Evolutionary conservation across 23 tunicate genomes (phyloP).

Genomic region (Halocynthia aurantium): DNA sequence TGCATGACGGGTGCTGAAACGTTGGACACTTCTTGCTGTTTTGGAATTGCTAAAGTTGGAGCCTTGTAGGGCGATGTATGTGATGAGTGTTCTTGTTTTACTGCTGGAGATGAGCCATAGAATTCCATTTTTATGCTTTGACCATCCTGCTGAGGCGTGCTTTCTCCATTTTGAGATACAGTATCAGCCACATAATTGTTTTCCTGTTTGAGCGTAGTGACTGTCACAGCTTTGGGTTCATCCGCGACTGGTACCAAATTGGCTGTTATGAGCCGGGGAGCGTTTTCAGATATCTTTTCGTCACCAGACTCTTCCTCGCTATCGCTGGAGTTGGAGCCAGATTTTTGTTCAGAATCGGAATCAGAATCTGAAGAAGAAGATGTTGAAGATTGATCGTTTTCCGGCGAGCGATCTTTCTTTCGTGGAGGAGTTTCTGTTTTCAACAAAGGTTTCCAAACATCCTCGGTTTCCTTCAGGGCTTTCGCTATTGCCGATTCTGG

Average conservation of each 20-base stretch:
- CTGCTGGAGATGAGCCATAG: neutral
- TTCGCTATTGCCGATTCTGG: slow-evolving; percentile 80
- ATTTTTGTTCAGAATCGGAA: slow-evolving; percentile 51
- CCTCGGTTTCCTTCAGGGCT: slow-evolving; percentile 62
- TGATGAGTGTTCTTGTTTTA: slow-evolving; percentile 1
- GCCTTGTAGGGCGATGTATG: neutral
- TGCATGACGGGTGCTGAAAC: slow-evolving; percentile 25
- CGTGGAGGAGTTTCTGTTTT: slow-evolving; percentile 92
- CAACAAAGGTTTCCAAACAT: slow-evolving; percentile 84
- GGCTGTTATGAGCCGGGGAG: slow-evolving; percentile 18
- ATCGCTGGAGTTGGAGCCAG: slow-evolving; percentile 62
- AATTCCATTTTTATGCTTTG: slow-evolving; percentile 7
- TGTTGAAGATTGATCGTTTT: slow-evolving; percentile 19
- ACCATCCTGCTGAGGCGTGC: neutral
- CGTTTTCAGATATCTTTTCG: slow-evolving; percentile 10
- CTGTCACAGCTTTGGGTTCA: neutral
- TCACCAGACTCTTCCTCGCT: slow-evolving; percentile 42
- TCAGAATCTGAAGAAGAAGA: slow-evolving; percentile 56
- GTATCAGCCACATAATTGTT: slow-evolving; percentile 3
- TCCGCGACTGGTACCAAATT: slow-evolving; percentile 22
- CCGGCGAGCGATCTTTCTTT: slow-evolving; percentile 21
- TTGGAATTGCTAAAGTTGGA: neutral
- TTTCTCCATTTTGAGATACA: slow-evolving; percentile 10
- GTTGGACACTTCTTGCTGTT: neutral
- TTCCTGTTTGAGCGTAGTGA: slow-evolving; percentile 3